phyloP scores from a whole-genome alignment of 2,113 vertebrate genomes.

The Notarius quadriscutis region DNA sequence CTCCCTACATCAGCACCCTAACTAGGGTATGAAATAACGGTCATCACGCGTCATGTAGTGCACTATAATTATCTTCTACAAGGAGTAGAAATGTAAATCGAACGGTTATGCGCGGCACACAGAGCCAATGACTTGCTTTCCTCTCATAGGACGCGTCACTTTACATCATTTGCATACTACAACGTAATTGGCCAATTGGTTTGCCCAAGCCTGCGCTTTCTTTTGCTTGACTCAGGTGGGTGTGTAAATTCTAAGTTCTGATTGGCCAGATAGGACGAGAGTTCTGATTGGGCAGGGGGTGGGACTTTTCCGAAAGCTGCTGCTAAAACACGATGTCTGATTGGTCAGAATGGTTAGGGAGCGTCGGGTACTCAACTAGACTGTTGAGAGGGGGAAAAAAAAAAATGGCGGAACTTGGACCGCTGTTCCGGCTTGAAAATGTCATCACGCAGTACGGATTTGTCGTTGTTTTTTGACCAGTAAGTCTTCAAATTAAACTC shows the following conservation, averaged over 20 bases:
- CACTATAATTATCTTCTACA: neutral
- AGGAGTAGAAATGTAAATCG: neutral
- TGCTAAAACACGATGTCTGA: neutral
- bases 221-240: neutral
- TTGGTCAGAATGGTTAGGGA: conserved; percentile 1
- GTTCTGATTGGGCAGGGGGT: neutral
- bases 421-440: conserved; percentile 61
- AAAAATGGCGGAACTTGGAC: conserved; percentile 54
- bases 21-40: neutral
- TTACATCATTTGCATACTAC: neutral
- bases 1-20: neutral
- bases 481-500: neutral
- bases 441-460: conserved; percentile 36
- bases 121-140: neutral
- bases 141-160: neutral
- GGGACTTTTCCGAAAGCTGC: too few relatives aligned
- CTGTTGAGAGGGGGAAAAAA: neutral
- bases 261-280: neutral
- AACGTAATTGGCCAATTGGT: neutral
- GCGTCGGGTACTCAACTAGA: neutral
- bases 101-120: neutral
- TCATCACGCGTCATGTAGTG: neutral
- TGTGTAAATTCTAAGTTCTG: neutral
- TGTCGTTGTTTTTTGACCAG: neutral
- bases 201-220: neutral